Percentiles rank a stretch among this genome's conserved stretches.
These are phyloP conservation scores for Neoarius graeffei DNA, from an alignment of 2,113 vertebrate genomes.

Conservation along the genomic window DNA sequence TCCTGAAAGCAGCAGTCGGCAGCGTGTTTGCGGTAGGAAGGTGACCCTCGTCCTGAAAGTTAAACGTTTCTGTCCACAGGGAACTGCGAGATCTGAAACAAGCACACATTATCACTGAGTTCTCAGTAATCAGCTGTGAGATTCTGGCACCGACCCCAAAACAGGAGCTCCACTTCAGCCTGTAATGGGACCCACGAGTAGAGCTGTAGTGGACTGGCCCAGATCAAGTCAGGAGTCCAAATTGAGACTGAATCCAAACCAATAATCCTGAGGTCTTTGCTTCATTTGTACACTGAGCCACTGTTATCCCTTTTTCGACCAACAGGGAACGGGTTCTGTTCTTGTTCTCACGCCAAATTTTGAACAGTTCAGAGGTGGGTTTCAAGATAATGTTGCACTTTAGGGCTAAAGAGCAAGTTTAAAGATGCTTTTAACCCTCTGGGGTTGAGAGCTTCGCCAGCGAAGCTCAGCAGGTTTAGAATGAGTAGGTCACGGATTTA, in stretches of 20 bases:
- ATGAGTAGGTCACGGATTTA: no score
- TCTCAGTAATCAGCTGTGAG: conserved; percentile 31
- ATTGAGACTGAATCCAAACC: no score
- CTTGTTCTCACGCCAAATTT: no score
- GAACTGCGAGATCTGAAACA: conserved; percentile 44
- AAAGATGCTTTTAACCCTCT: no score
- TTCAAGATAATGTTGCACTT: no score
- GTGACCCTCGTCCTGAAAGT: conserved; percentile 6
- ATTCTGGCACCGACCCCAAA: conserved; percentile 48
- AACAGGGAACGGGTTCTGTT: no score
- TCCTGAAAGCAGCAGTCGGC: conserved; percentile 26
- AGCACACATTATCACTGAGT: conserved; percentile 31
- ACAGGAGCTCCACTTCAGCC: not conserved
- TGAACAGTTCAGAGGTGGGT: no score
- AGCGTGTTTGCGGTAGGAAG: not conserved
- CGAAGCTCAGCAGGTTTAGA: no score
- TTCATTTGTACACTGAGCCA: not conserved
- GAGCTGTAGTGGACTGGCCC: not conserved
- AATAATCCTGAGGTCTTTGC: not conserved
- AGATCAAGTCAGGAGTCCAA: not conserved
- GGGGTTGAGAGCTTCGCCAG: no score
- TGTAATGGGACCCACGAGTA: not conserved
- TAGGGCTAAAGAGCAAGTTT: no score
- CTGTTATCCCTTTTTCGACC: not conserved
- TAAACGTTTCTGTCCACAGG: conserved; percentile 9